Percentiles rank a stretch among this genome's conserved stretches.
Evolutionary conservation across 2,888 invertebrate species (phyloP).

Genomic region (Machimus rusticus): DNA sequence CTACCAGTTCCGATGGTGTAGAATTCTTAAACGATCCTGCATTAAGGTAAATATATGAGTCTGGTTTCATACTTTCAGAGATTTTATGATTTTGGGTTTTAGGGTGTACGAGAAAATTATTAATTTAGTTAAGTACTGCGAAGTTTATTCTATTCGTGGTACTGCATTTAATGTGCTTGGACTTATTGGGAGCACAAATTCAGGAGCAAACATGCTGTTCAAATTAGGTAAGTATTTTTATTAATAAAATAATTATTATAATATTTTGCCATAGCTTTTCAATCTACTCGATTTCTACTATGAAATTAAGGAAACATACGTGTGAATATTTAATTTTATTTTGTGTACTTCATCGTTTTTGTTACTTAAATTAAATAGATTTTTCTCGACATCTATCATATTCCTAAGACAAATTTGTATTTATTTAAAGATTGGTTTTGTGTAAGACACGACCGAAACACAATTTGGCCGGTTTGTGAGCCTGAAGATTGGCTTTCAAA

Average conservation of each 20-base stretch:
- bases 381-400: neutral
- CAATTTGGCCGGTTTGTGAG: conserved; percentile 78
- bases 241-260: too few species aligned
- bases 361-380: neutral
- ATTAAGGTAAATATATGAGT: conserved; percentile 53
- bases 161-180: conserved; percentile 86
- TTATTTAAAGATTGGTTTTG: conserved; percentile 71
- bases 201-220: conserved; percentile 81
- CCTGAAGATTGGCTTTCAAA: conserved; percentile 69
- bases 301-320: too few species aligned
- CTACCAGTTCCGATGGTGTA: conserved; percentile 78
- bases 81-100: conserved; percentile 23
- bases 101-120: conserved; percentile 64
- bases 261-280: too few species aligned
- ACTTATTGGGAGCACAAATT: conserved; percentile 81
- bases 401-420: neutral
- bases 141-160: conserved; percentile 87
- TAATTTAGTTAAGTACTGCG: conserved; percentile 78
- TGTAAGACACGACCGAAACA: conserved; percentile 78
- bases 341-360: too few species aligned
- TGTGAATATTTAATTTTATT: too few species aligned
- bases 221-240: conserved; percentile 68
- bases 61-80: neutral
- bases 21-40: conserved; percentile 70
- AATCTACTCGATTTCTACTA: too few species aligned